Base-by-base conservation (phyloP, 1,140 invertebrate genomes). In the Aplysia californica region DNA sequence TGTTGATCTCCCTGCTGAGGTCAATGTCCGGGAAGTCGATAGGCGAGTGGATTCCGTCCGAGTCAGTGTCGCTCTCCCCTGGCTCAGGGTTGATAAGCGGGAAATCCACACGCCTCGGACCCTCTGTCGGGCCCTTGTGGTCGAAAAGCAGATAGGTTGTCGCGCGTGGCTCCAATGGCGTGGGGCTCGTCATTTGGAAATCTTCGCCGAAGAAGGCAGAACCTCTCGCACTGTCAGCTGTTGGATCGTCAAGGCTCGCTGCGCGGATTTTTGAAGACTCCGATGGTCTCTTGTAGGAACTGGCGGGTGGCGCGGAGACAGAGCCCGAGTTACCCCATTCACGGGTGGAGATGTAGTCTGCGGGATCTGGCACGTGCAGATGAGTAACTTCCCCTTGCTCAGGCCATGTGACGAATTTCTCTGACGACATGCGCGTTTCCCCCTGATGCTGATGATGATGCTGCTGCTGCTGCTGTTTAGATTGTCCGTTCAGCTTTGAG, bases 71-170 rank as follows among this genome's bases (percentile, higher is more conserved):
- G 6, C 56, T 50, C 26, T 29, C 41, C 4, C 33, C 55, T 21
- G 61, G 1, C 33, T 2, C 1, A 3, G 4, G 26, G 3, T 3
- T 26, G 31, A 21, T 15, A 21, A 23, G 26, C 29, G 70, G 70
- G 29, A 73, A 73, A 18, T 73, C 58, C 20, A 73, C 56, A 31
- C 38, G 59, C 2, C 35, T 1, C 1, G 58, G 55, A 23, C 70
- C 55, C 21, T 39, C 70, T 3, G 33, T n/a, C 2, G 10, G n/a
- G 10, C 41, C 20, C 10, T 73, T 61, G 21, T 50, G 33, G 4
- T 59, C 33, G 61, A 73, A 73, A 2, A 73, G 35, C 0, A 73
- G 70, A 33, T 73, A 73, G 1, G 70, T 73, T 3, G 70, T 61
- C 1, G 33, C 31, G 21, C 26, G 31, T 18, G 36, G 55, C 26